Base-by-base conservation (phyloP, 2,888 invertebrate genomes). In the Synanthedon formicaeformis region DNA sequence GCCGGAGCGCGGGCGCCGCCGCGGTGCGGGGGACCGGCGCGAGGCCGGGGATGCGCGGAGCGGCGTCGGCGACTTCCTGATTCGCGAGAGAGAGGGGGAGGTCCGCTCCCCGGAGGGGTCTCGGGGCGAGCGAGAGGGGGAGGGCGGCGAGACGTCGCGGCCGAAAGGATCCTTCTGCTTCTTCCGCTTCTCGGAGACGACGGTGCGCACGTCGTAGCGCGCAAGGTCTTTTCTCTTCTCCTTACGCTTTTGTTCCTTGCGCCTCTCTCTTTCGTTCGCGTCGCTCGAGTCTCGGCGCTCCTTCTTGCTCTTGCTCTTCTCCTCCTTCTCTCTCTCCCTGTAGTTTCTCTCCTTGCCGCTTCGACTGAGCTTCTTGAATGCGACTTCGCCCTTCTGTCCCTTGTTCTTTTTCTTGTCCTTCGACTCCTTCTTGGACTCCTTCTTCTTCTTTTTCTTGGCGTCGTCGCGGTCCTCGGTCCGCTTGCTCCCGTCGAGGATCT, bases 291-390 rank as follows among this genome's bases (percentile, higher is more conserved):
- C 60, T 51, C 73, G 60, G 2, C 64, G 58, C 40, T 65, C 75
- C 66, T 61, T 75, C 69, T 71, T 83, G 86, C 78, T 58, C 69
- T 77, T 74, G 62, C 69, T 64, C 64, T 71, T 72, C 40, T 67
- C 65, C 18, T 73, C 71, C 50, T 72, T 73, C 50, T 81, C 81
- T 54, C 91, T 91, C 51, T 93, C 93, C 6, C 95, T 88, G 68
- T 96, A 96, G 66, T 92, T 95, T 56, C 93, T 86, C 65, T 92
- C 94, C 71, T 93, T 94, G 16, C 91, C 92, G 60, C 87, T 93
- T 73, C 93, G 94, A 50, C 93, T 93, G 11, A 94, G 83, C 72
- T 95, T 95, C 67, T 95, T 96, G 87, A 96, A 96, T 0, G 90
- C 78, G 4, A 91, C 77, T 40, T 89, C 88, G 23, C 74, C 66